Base-by-base conservation (phyloP, 2,113 vertebrate genomes). In the Lichenostomus cassidix region DNA sequence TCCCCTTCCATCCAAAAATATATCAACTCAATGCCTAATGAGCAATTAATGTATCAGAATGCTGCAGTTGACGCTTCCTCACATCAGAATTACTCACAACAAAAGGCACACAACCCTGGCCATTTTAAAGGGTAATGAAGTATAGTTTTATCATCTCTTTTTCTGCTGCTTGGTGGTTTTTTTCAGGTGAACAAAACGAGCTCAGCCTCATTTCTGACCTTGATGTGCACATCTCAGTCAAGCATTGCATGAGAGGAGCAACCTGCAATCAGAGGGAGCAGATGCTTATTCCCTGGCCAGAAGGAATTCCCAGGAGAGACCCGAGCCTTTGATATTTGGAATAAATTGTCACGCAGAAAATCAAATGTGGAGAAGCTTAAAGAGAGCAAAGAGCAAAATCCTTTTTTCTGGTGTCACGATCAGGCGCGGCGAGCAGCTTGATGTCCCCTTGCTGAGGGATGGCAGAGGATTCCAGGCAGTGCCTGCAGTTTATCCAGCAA, bases 281-380 rank as follows among this genome's bases (percentile, higher is more conserved):
- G 85, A 56, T 70, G 53, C 71, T 71, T 80, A 29, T 74, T 94
- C 83, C 42, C 68, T 33, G 52, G 58, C 74, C 83, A 68, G 84
- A 46, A 62, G 80, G 65, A 92, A 78, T 81, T 59, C 44, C 41
- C 68, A 60, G 35, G 80, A 90, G 71, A 70, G 41, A 16, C 28
- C 23, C 13, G 41, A 91, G 46, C 31, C 49, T 81, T 71, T 83
- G 79, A 20, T 65, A 15, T 37, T 69, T 42, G 33, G 49, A 80
- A 74, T 70, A 74, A 88, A 88, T 41, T 42, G 20, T 22, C 46
- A n/a, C 21, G 7, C 39, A 68, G 56, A 60, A 91, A 90, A 87
- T 12, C 0, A 0, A 69, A 15, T 5, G 7, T 15, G 35, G 53
- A 79, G 69, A 46, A 58, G 28, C 37, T 58, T 28, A 6, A 0